These are phyloP conservation scores for Drosophila demipolita DNA, from an alignment of 2,888 invertebrate genomes.

Conservation along the genomic window DNA sequence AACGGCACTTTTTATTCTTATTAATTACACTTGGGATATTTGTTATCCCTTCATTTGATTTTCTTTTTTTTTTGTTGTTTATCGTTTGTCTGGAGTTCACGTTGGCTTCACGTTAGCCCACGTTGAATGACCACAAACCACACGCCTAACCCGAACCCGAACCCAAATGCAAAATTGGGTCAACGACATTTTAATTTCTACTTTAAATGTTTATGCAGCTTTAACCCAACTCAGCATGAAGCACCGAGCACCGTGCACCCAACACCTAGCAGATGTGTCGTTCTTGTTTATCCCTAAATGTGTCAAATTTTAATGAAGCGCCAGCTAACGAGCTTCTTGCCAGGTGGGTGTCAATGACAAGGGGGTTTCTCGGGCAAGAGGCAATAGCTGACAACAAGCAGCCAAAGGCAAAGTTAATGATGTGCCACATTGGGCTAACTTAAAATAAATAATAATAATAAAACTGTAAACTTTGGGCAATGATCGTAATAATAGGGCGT, in stretches of 20 bases:
- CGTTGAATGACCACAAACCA: constrained; percentile 38
- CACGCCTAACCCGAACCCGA: constrained; percentile 27
- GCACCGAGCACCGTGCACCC: neutral
- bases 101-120: constrained; percentile 61
- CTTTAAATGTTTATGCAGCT: constrained; percentile 51
- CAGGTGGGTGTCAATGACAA: constrained; percentile 1
- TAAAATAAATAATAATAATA: constrained; percentile 1
- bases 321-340: constrained; percentile 68
- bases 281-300: constrained; percentile 49
- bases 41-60: neutral
- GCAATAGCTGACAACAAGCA: constrained; percentile 23
- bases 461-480: constrained; percentile 21
- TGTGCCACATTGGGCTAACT: constrained; percentile 20
- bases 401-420: constrained; percentile 47
- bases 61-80: constrained; percentile 12
- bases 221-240: constrained; percentile 23
- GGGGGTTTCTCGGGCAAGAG: neutral
- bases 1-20: neutral
- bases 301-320: constrained; percentile 77
- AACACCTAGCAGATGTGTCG: neutral
- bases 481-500: constrained; percentile 7
- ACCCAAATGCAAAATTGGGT: constrained; percentile 61
- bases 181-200: constrained; percentile 40
- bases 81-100: constrained; percentile 14
- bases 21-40: neutral